Evolutionary conservation across 2,113 vertebrate species (phyloP), one percentile per base, ranked within the genome.

Genomic region (Reinhardtius hippoglossoides): DNA sequence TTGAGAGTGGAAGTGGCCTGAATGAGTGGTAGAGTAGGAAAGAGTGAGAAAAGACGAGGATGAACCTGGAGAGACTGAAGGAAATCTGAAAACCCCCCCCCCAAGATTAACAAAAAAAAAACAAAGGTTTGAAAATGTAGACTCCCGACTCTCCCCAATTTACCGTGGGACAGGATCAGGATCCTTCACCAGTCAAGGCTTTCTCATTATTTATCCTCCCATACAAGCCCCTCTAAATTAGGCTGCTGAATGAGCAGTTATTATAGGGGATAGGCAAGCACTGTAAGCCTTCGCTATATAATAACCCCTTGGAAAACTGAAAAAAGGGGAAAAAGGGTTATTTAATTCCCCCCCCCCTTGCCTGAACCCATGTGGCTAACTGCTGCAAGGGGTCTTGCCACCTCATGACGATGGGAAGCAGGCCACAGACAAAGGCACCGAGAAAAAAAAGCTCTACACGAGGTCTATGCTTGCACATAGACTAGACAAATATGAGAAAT

Each of bases 341-440:
- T 86, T 79, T 75, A 81, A 85, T 82, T 66, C 67, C 61, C 58
- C 69, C 73, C 62, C 50, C 20, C 52, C 50, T 78, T 59, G 55
- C 68, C 66, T 83, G 66, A 84, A 83, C 58, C 76, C 76, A 88
- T 87, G 78, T 91, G 85, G 83, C 40, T 76, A 78, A 86, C 80
- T 76, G 86, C 60, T 78, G 82, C 82, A 64, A 72, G 87, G 85
- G 88, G 71, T 71, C 75, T 87, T 74, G 82, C 79, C 87, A 86
- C 85, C 83, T 92, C 82, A 70, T 78, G 91, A 87, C 84, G 84
- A 90, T 56, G 86, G 80, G 89, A 90, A 78, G 81, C 89, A 87
- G 81, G 86, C 88, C 71, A 90, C 83, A 88, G 84, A 93, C 55
- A 93, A 92, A 91, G 83, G 89, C 89, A 92, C 94, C 79, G 93